Conservation (phyloP, 2,888 invertebrate species). For the Isoperla grammatica region DNA sequence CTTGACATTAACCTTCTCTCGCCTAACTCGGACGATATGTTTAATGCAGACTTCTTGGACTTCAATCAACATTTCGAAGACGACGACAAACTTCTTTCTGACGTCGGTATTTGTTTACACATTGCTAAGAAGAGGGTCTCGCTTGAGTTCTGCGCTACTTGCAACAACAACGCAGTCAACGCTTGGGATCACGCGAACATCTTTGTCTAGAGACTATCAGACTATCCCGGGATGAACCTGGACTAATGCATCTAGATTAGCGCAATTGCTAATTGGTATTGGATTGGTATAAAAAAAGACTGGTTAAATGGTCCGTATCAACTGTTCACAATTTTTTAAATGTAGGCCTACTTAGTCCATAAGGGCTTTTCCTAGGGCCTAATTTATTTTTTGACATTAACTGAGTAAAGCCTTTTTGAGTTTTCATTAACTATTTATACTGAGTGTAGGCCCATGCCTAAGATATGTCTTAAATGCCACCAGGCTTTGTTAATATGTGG, state of each 20-base stretch:
- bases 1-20: neutral
- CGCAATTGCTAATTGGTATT: neutral
- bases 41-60: neutral
- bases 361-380: no score
- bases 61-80: constrained; percentile 6
- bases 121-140: constrained; percentile 52
- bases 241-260: neutral
- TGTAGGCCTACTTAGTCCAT: no score
- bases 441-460: no score
- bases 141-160: constrained; percentile 52
- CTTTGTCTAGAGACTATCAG: neutral
- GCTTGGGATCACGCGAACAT: constrained; percentile 2
- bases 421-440: no score
- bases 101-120: constrained; percentile 53
- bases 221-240: neutral
- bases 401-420: no score
- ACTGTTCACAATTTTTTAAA: neutral
- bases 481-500: no score
- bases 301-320: constrained; percentile 17
- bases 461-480: no score
- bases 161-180: constrained; percentile 46
- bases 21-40: neutral
- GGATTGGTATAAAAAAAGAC: neutral
- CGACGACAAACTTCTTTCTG: constrained; percentile 26
- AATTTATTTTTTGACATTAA: no score